Evolutionary conservation across 2,888 invertebrate genomes (phyloP).

Genomic region (Pasiphila rectangulata): DNA sequence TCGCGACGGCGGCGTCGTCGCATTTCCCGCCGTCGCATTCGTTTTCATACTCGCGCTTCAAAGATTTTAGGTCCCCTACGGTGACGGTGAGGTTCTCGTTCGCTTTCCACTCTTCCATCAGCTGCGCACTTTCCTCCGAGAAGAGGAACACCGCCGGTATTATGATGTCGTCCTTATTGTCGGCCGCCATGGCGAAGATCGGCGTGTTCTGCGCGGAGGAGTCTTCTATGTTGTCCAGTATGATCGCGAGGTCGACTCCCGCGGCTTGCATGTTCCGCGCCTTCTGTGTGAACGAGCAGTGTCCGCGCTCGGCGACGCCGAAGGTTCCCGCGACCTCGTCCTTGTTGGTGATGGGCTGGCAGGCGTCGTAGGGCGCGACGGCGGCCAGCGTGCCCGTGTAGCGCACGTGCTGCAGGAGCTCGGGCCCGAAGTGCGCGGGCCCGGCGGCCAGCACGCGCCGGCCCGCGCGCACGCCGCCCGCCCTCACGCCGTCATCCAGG

Average conservation of each 20-base stretch:
- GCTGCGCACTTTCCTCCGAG: slow-evolving; percentile 85
- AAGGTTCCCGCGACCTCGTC: slow-evolving; percentile 85
- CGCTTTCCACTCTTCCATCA: slow-evolving; percentile 81
- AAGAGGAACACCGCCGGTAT: slow-evolving; percentile 97
- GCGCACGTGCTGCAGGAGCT: slow-evolving; percentile 84
- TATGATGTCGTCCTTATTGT: slow-evolving; percentile 90
- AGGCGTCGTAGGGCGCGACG: slow-evolving; percentile 87
- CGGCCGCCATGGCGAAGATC: slow-evolving; percentile 98
- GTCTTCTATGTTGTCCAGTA: slow-evolving; percentile 90
- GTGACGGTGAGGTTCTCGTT: slow-evolving; percentile 80
- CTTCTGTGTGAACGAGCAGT: slow-evolving; percentile 98
- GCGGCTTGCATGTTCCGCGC: slow-evolving; percentile 90
- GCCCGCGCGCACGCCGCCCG: slow-evolving; percentile 53
- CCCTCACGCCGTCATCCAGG: slow-evolving; percentile 62
- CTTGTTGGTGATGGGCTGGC: slow-evolving; percentile 79
- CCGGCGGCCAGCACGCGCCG: slow-evolving; percentile 83
- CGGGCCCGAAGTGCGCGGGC: slow-evolving; percentile 94
- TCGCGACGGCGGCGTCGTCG: slow-evolving; percentile 43
- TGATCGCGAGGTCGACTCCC: slow-evolving; percentile 92
- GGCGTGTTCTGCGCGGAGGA: slow-evolving; percentile 88
- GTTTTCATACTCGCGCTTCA: slow-evolving; percentile 51
- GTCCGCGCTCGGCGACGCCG: slow-evolving; percentile 92
- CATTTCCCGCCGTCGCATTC: slow-evolving; percentile 51
- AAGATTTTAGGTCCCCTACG: slow-evolving; percentile 70
- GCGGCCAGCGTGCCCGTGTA: slow-evolving; percentile 83